Evolutionary conservation across 2,797 vertebrate species (phyloP).

Genomic region (Microcaecilia unicolor): DNA sequence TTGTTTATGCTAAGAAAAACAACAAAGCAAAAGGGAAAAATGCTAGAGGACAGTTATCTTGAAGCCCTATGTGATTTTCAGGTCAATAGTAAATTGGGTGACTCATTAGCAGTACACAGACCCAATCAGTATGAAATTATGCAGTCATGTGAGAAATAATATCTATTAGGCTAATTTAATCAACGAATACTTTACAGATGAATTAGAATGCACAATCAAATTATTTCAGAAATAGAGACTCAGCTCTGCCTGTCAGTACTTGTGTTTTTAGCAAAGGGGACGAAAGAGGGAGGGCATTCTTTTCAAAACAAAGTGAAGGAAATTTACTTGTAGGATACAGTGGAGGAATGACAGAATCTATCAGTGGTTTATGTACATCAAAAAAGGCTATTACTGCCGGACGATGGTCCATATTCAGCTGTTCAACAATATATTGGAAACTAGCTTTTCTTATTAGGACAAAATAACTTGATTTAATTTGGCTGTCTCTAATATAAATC

Average conservation of each 20-base stretch:
- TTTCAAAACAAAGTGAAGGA: slow-evolving; percentile 35
- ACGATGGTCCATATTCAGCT: background rate
- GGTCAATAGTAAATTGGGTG: slow-evolving; percentile 81
- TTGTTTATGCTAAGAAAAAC: slow-evolving; percentile 45
- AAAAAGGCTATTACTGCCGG: slow-evolving; percentile 20
- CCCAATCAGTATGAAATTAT: slow-evolving; percentile 64
- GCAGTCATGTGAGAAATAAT: slow-evolving; percentile 89
- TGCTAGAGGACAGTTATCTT: slow-evolving; percentile 53
- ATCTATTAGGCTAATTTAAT: slow-evolving; percentile 98
- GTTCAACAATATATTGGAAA: background rate
- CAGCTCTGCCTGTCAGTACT: slow-evolving; percentile 56
- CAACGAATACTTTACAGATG: slow-evolving; percentile 87
- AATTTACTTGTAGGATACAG: slow-evolving; percentile 30
- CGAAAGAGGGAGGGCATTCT: background rate
- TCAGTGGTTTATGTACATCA: slow-evolving; percentile 39
- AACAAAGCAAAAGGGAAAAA: slow-evolving; percentile 24
- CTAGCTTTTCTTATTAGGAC: slow-evolving; percentile 6
- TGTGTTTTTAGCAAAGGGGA: slow-evolving; percentile 17
- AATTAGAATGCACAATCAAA: slow-evolving; percentile 89
- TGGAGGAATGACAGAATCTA: slow-evolving; percentile 32
- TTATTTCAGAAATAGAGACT: slow-evolving; percentile 73
- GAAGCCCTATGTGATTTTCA: slow-evolving; percentile 61
- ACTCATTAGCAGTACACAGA: slow-evolving; percentile 64
- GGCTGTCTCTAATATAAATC: no score
- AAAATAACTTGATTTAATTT: background rate